Base-by-base conservation (phyloP, 92 coral and sea anemone species). In the Epizoanthus ramosus region DNA sequence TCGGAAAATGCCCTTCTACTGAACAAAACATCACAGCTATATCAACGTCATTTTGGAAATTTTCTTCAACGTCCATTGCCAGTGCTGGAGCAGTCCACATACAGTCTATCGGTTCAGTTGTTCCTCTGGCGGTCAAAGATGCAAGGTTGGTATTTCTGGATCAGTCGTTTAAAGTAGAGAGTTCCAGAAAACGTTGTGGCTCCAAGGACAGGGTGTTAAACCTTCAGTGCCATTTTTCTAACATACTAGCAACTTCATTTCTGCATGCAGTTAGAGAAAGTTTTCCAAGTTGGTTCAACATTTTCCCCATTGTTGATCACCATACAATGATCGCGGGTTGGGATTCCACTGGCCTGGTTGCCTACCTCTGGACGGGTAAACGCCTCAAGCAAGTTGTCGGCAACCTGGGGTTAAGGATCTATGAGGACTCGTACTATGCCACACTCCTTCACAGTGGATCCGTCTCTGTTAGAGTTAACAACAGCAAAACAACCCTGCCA, bases 271-370 rank as follows among this genome's bases (percentile, higher is more conserved):
- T 86, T 18, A 66, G 17, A 3, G 63, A 45, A 19, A 88, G 90
- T 76, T 79, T 88, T 63, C 94, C 94, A 41, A 19, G 50, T 3
- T 91, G 94, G 94, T 73, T 91, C 35, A 63, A 70, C 8, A 24
- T 91, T 21, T 33, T 63, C 2, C 70, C 89, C 0, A 39, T 75
- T 6, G 66, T 79, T 56, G 47, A 43, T 1, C 50, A 70, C 7
- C 13, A 9, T 50, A 12, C 54, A 10, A 50, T 12, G 54, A 9
- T 12, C 10, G 52, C 71, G 3, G n/a, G 37, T 31, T 13, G 28
- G 39, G 50, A 57, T 31, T 8, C 87, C 16, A 69, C 75, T 21
- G 94, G 85, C 59, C 57, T 68, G 2, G 73, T 37, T 25, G 73
- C 92, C 13, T 74, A 83, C 72, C 37, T 85, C 43, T 82, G 91